phyloP scores from a whole-genome alignment of 1,140 invertebrate species.

The Euwallacea fornicatus region DNA sequence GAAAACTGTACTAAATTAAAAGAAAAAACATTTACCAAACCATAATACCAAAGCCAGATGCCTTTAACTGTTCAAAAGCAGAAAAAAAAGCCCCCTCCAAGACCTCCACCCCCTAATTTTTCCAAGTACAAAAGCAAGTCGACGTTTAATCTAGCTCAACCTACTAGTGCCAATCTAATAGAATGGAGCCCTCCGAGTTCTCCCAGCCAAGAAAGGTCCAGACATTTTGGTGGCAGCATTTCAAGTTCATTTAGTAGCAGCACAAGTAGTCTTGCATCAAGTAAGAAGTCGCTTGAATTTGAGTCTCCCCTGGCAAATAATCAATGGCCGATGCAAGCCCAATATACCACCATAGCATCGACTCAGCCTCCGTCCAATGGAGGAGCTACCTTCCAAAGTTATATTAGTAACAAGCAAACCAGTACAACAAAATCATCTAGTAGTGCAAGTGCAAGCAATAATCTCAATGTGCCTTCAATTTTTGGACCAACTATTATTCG shows the following conservation, averaged over 20 bases:
- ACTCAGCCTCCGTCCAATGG: slow-evolving; percentile 2
- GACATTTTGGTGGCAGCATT: slow-evolving; percentile 48
- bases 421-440: slow-evolving; percentile 13
- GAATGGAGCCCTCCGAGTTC: slow-evolving; percentile 50
- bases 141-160: slow-evolving; percentile 45
- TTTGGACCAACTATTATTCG: slow-evolving; percentile 51
- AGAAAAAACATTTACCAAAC: too few species aligned
- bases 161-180: slow-evolving; percentile 42
- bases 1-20: too few species aligned
- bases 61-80: slow-evolving; percentile 31
- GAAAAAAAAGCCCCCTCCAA: slow-evolving; percentile 51
- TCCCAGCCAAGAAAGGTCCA: slow-evolving; percentile 40
- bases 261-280: slow-evolving; percentile 51
- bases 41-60: slow-evolving; percentile 10
- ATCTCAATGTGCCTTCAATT: slow-evolving; percentile 37
- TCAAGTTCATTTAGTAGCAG: slow-evolving; percentile 53
- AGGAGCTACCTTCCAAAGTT: slow-evolving; percentile 27
- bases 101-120: slow-evolving; percentile 51
- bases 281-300: slow-evolving; percentile 50
- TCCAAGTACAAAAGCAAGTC: slow-evolving; percentile 48
- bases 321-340: slow-evolving; percentile 32
- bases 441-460: slow-evolving; percentile 15
- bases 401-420: slow-evolving; percentile 9
- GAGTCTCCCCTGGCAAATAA: slow-evolving; percentile 40
- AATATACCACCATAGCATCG: slow-evolving; percentile 1